These are phyloP conservation scores for Neoarius graeffei DNA, from an alignment of 2,113 vertebrate species.

Conservation along the genomic window DNA sequence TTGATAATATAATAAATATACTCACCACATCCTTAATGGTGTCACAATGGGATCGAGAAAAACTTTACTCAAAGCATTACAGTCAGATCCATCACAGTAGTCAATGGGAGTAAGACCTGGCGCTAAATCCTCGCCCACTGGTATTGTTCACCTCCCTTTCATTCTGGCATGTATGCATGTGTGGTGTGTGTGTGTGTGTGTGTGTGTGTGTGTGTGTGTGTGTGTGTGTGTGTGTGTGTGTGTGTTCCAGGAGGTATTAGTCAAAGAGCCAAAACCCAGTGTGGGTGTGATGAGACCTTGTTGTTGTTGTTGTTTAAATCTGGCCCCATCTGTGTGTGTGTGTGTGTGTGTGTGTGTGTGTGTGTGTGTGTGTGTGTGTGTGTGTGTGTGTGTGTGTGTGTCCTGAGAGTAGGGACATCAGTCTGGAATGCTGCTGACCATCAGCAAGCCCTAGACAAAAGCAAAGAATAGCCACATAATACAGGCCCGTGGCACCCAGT, in stretches of 20 bases:
- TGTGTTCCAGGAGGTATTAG: constrained; percentile 38
- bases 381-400: constrained; percentile 38
- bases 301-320: constrained; percentile 30
- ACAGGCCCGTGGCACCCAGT: constrained; percentile 9
- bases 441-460: constrained; percentile 60
- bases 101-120: neutral
- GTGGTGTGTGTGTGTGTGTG: constrained; percentile 17
- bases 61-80: neutral
- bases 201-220: constrained; percentile 19
- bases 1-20: neutral
- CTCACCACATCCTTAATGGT: constrained; percentile 33
- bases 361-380: constrained; percentile 44
- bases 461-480: constrained; percentile 47
- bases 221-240: constrained; percentile 6
- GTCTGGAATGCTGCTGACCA: constrained; percentile 68
- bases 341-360: constrained; percentile 35
- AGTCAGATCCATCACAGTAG: constrained; percentile 4
- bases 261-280: constrained; percentile 29
- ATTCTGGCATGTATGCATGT: constrained; percentile 33
- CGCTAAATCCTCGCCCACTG: constrained; percentile 23
- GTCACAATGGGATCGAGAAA: neutral
- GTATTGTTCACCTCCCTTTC: constrained; percentile 34
- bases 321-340: constrained; percentile 30
- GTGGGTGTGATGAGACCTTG: constrained; percentile 26
- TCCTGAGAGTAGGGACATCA: constrained; percentile 56